Evolutionary conservation across 2,113 vertebrate species (phyloP), one percentile per base, ranked within the genome.

Genomic region (Irena cyanogastra): DNA sequence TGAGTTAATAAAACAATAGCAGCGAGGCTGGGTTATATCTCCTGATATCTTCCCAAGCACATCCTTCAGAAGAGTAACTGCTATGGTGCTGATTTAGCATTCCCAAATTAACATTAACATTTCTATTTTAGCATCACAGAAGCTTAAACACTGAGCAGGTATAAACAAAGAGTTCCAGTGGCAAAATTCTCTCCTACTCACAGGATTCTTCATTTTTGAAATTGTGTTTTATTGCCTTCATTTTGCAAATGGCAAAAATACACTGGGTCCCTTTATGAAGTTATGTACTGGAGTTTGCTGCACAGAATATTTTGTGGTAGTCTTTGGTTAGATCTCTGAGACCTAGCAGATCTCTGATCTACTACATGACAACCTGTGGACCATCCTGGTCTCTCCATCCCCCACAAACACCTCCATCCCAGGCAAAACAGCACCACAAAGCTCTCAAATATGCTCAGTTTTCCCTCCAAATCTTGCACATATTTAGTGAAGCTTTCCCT

Each of bases 101-200:
- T 82, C 79, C 39, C 64, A 94, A 93, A 95, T 87, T 59, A n/a
- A n/a, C n/a, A 87, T 71, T 86, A 90, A 84, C 63, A 47, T 81
- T 90, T 84, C 70, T 82, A 44, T 94, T 93, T 90, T 89, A 90
- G 80, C 79, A 86, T 74, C 84, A 78, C 54, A 87, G 91, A 71
- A 70, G 35, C 27, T 68, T 94, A 96, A 94, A 89, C 89, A 47
- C 70, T 61, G 63, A 95, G 68, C 91, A 80, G 49, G 59, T 90
- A 89, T 49, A 85, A 95, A 85, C 77, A 90, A 76, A 47, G 82
- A 83, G 33, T 70, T 77, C 80, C 61, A 85, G 70, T 63, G 59
- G 69, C 81, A 80, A 91, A 96, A 94, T 88, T 77, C 54, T 83
- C 61, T 65, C 66, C 7, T 61, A 59, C 39, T 13, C 39, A 59